Evolutionary conservation across 2,797 vertebrate species (phyloP).

Genomic region (Coregonus suidteri): DNA sequence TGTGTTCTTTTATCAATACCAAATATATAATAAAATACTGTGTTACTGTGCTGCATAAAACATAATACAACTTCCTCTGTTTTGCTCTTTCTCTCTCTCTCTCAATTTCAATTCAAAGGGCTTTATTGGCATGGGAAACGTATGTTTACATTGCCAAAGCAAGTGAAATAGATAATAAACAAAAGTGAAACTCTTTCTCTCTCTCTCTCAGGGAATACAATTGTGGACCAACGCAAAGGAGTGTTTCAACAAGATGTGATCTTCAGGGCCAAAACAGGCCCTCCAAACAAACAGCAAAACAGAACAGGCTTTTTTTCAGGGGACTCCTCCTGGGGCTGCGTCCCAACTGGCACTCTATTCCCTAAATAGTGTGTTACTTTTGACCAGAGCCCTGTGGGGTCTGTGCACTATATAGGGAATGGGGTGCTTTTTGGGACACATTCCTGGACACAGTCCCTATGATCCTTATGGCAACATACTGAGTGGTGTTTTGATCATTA

Average conservation of each 20-base stretch:
- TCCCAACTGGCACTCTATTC: background rate
- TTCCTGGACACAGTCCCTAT: background rate
- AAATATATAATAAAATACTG: background rate
- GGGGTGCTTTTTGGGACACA: background rate
- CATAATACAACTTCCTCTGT: background rate
- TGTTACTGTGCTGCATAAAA: background rate
- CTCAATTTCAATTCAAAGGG: background rate
- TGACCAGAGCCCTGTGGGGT: background rate
- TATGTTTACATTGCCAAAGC: no score
- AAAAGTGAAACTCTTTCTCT: conserved; percentile 5
- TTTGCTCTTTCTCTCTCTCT: background rate
- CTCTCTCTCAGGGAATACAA: conserved; percentile 87
- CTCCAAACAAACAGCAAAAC: background rate
- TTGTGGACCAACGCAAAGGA: conserved; percentile 98
- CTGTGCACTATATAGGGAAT: background rate
- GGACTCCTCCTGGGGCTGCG: background rate
- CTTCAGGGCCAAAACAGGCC: conserved; percentile 5
- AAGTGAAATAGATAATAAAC: no score
- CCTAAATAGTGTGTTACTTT: background rate
- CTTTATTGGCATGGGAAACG: no score
- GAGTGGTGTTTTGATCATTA: background rate
- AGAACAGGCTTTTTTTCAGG: background rate
- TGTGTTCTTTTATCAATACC: background rate
- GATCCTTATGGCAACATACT: background rate
- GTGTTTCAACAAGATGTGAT: conserved; percentile 98